Conservation (phyloP, 2,113 vertebrate genomes). For the Eulemur rufifrons region DNA sequence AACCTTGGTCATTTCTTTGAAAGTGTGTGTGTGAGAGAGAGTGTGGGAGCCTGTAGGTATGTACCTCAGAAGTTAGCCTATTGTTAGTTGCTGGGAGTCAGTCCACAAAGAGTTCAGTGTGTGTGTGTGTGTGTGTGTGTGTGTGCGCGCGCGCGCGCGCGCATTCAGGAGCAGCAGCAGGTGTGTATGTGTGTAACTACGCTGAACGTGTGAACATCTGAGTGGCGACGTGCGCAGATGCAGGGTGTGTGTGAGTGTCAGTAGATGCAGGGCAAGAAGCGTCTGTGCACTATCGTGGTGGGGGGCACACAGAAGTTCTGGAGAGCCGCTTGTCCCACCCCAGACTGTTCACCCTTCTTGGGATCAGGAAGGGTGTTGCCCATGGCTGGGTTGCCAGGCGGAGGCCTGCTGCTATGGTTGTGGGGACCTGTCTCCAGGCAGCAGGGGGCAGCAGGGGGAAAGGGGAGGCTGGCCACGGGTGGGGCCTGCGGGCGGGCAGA, state of each 20-base stretch:
- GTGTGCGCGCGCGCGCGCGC: too few species aligned
- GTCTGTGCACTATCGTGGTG: not conserved
- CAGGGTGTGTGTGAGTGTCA: not conserved
- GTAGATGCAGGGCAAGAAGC: not conserved
- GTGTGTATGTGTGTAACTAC: not conserved
- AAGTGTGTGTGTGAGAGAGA: not conserved
- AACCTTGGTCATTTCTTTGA: not conserved
- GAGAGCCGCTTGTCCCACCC: not conserved
- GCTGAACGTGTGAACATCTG: not conserved
- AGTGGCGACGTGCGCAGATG: not conserved
- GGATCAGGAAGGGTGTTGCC: not conserved
- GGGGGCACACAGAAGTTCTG: not conserved
- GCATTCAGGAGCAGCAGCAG: not conserved
- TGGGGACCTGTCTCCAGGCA: slow-evolving; percentile 49
- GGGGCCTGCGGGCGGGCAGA: slow-evolving; percentile 26
- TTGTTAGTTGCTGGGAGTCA: not conserved
- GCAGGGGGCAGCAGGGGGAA: slow-evolving; percentile 68
- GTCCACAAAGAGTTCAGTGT: not conserved
- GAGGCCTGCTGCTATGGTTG: not conserved
- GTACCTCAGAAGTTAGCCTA: not conserved
- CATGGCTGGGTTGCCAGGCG: not conserved
- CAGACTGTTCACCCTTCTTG: not conserved
- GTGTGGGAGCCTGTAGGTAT: not conserved
- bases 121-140: too few species aligned
- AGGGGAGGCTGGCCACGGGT: not conserved